phyloP scores from a whole-genome alignment of 2,113 vertebrate genomes.

The Dryoscopus gambensis region DNA sequence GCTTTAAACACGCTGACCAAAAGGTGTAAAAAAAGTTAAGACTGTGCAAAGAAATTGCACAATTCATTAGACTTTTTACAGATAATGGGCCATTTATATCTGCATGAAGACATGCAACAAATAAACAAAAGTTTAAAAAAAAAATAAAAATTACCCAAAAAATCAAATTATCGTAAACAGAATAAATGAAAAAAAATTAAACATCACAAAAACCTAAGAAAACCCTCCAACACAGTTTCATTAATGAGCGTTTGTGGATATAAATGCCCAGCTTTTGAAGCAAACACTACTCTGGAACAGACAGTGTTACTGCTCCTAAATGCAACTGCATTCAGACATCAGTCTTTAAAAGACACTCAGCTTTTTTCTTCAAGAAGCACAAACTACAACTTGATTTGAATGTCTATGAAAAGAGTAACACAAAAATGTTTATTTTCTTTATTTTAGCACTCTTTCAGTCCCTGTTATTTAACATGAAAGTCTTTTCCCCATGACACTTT shows the following conservation, averaged over 20 bases:
- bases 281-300: neutral
- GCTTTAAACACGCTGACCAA: neutral
- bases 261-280: neutral
- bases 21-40: neutral
- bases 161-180: neutral
- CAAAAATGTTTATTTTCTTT: neutral
- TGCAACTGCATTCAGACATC: neutral
- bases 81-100: neutral
- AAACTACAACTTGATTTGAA: neutral
- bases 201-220: neutral
- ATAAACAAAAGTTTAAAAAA: neutral
- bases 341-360: neutral
- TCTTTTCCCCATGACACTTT: neutral
- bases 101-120: neutral
- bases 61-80: neutral
- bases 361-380: neutral
- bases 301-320: neutral
- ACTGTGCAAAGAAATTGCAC: neutral
- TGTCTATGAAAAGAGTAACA: neutral
- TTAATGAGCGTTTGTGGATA: neutral
- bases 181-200: neutral
- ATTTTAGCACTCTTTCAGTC: neutral
- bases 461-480: neutral
- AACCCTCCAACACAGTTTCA: fast-evolving
- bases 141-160: neutral